Base-by-base conservation (phyloP, 2,888 invertebrate genomes). In the Argyra leucocephala region DNA sequence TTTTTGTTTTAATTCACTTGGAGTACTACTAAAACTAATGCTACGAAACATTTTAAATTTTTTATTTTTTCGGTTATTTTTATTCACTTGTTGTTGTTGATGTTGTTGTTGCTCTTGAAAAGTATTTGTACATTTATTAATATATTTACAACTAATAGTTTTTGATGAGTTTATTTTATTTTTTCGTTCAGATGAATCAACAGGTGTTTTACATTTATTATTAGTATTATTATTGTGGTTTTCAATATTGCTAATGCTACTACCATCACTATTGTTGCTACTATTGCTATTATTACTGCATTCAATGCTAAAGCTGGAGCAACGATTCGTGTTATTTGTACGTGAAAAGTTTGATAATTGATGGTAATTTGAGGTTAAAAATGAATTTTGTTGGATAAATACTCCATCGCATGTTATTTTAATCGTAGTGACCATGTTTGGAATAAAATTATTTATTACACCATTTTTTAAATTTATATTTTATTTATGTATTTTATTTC, bases 391-490 rank as follows among this genome's bases (percentile, higher is more conserved):
- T 74, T 78, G 78, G 73, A 78, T 78, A 72, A 78, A 78, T 60
- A 79, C 79, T 66, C 78, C 78, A 74, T 78, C 78, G 73, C 79
- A 78, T 69, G 78, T 78, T 71, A 78, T 79, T 73, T 78, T 78
- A 67, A 78, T 78, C 75, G 77, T 78, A 73, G 78, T 78, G 74
- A 78, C 78, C 79, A 78, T 78, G 69, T 70, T 76, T 48, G 18
- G 18, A 48, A 48, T 48, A 48, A 48, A 48, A 15, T 18, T 5
- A 48, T 37, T 31, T 48, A 65, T 65, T 65, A 26, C 22, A 37
- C n/a, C 63, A 65, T 65, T 48, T 18, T 48, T 48, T 48, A 48
- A 15, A 48, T 48, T 48, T 48, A 3, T n/a, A 15, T 18, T 48
- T 48, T 48, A 18, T 18, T 48, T 48, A 18, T 31, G 5, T 31